Evolutionary conservation across 2,888 invertebrate species (phyloP).

Genomic region (Euzophera pinguis): DNA sequence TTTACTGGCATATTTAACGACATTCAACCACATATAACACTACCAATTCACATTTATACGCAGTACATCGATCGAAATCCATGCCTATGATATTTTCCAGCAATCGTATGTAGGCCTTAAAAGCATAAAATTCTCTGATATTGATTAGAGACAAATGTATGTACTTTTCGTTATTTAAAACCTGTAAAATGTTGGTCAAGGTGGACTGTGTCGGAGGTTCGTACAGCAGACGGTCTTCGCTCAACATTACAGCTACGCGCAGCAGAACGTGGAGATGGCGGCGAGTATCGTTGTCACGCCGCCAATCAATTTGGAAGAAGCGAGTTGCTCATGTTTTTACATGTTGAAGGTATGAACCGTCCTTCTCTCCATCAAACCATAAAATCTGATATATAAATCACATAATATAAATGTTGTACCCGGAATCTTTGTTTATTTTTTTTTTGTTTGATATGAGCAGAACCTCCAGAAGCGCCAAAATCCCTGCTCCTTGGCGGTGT

Average conservation of each 20-base stretch:
- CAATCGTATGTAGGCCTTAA: no score
- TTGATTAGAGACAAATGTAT: no score
- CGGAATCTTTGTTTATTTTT: background rate
- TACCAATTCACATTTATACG: no score
- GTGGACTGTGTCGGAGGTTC: slow-evolving; percentile 83
- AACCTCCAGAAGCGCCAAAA: slow-evolving; percentile 84
- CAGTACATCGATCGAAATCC: no score
- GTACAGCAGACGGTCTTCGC: slow-evolving; percentile 82
- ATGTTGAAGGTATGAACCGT: slow-evolving; percentile 80
- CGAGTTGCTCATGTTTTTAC: slow-evolving; percentile 82
- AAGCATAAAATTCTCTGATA: no score
- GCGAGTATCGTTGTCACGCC: slow-evolving; percentile 85
- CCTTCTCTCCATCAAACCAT: background rate
- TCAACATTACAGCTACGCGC: slow-evolving; percentile 83
- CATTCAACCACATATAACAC: no score
- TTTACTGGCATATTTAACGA: no score
- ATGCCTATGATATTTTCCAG: no score
- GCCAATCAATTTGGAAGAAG: slow-evolving; percentile 84
- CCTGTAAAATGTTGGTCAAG: slow-evolving; percentile 26
- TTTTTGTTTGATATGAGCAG: background rate
- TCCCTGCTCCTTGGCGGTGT: slow-evolving; percentile 79
- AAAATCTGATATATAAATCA: no score
- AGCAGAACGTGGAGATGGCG: slow-evolving; percentile 84
- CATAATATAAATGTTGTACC: no score
- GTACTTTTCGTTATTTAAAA: background rate